Conservation (phyloP, 2,797 vertebrate genomes). For the Pelodytes ibericus region DNA sequence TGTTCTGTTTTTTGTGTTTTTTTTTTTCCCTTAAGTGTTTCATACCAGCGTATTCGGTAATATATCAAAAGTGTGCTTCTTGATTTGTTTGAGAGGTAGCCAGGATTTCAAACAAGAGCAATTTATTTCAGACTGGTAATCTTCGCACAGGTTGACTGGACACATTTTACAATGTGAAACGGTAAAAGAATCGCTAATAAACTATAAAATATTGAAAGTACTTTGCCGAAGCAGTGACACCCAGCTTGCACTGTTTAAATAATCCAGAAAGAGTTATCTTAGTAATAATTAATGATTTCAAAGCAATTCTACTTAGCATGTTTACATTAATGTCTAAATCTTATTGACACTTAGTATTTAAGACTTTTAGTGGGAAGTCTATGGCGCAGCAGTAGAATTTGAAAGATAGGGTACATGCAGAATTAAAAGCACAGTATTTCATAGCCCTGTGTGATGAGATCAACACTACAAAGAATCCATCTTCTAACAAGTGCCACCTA, state of each 20-base stretch:
- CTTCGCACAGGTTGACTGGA: slow-evolving; percentile 61
- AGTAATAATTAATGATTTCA: slow-evolving; percentile 73
- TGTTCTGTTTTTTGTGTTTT: slow-evolving; percentile 49
- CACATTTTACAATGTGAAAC: slow-evolving; percentile 61
- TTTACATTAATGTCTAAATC: slow-evolving; percentile 63
- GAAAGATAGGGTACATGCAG: not conserved
- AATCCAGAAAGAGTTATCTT: slow-evolving; percentile 64
- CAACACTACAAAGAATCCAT: slow-evolving; percentile 58
- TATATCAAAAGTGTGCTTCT: slow-evolving; percentile 51
- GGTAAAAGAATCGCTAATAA: slow-evolving; percentile 63
- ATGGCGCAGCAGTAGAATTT: not conserved
- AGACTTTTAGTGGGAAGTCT: not conserved
- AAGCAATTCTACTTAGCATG: slow-evolving; percentile 63
- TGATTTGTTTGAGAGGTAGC: slow-evolving; percentile 67
- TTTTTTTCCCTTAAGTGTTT: slow-evolving; percentile 55
- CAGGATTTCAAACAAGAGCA: slow-evolving; percentile 66
- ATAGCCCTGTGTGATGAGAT: slow-evolving; percentile 5
- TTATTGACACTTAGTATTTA: slow-evolving; percentile 59
- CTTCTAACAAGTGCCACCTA: slow-evolving; percentile 61
- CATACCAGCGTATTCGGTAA: slow-evolving; percentile 58
- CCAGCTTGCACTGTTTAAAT: slow-evolving; percentile 60
- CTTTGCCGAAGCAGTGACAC: slow-evolving; percentile 63
- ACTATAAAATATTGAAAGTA: slow-evolving; percentile 58
- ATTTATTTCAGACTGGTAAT: slow-evolving; percentile 65
- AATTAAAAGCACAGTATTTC: not conserved